Evolutionary conservation across 2,888 invertebrate genomes (phyloP), one percentile per base, ranked within the genome.

Genomic region (Apomyelois bistriatella): DNA sequence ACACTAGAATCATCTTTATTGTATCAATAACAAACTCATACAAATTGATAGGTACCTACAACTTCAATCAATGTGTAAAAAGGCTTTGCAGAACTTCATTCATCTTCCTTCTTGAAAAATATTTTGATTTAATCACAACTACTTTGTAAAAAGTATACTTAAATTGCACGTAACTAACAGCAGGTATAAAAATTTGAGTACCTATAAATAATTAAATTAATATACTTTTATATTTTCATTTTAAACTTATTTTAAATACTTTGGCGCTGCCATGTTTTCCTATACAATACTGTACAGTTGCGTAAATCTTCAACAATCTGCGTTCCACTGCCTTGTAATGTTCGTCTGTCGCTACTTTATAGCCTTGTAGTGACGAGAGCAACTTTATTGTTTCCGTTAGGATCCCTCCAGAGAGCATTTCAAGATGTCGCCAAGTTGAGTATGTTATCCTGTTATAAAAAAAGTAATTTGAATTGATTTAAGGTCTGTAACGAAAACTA

Each of bases 311-410:
- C 50, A 94, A 81, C 37, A 97, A 78, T 72, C 97, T 89, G 60
- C 96, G 87, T 75, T 97, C 95, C 41, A 97, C 89, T 8, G 96
- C 96, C 67, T 91, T 90, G 54, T 94, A 93, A 81, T 97, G 96
- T 41, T 93, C 92, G 51, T 93, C 91, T 1, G 94, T 94, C 10
- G 96, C 91, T 4, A 97, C 76, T 7, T 93, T 93, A 58, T 88
- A 82, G 1, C 75, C 77, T 59, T 91, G 85, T 51, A 96, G 82
- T 32, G 94, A 91, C 56, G 93, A 90, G 42, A 89, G 65, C 35
- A 82, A 42, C 61, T 86, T 86, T 8, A 90, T 79, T 32, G 85
- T 87, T 52, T 88, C 86, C 37, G 94, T 93, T 41, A 97, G 79
- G 50, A 92, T 91, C 41, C 95, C 95, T 2, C 96, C 96, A 50